A percentile compares a stretch with the other conserved stretches of the same genome.
Evolutionary conservation across 37 sponge, comb jelly and placozoan species (phyloP).

Genomic region (Hormiphora californensis): DNA sequence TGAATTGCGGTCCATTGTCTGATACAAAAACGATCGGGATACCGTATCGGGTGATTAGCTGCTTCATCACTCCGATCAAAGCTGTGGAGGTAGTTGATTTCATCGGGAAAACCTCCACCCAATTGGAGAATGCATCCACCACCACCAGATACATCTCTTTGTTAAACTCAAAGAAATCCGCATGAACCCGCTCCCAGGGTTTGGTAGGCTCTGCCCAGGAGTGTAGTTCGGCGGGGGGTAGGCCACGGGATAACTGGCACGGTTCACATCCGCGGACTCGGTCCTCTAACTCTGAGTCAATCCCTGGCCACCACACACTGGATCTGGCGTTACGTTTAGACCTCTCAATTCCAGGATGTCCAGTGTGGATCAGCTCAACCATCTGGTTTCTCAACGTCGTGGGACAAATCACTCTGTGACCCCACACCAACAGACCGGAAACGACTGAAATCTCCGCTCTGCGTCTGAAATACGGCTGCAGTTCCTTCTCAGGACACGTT

Average conservation of each 20-base stretch:
- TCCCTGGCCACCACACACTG: not conserved
- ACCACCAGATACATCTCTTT: not conserved
- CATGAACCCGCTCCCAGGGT: slow-evolving; percentile 17
- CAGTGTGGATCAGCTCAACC: slow-evolving; percentile 18
- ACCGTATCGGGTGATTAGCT: slow-evolving; percentile 12
- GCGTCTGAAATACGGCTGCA: slow-evolving; percentile 13
- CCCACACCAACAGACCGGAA: slow-evolving; percentile 35
- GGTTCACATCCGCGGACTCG: not conserved
- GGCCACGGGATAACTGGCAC: not conserved
- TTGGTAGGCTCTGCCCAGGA: not conserved
- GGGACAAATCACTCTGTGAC: slow-evolving; percentile 46
- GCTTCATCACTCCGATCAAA: not conserved
- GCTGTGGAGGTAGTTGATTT: not conserved
- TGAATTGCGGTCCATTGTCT: slow-evolving; percentile 47
- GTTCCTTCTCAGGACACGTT: not conserved
- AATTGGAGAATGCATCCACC: slow-evolving; percentile 5
- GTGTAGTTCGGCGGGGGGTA: not conserved
- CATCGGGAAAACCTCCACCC: slow-evolving; percentile 29
- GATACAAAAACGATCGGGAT: slow-evolving; percentile 2
- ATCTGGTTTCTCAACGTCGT: not conserved
- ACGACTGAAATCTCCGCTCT: too few relatives aligned
- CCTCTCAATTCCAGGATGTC: slow-evolving; percentile 39
- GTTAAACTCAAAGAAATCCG: not conserved
- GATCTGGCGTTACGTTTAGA: not conserved
- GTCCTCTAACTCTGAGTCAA: not conserved